Conservation (phyloP, 2,888 invertebrate genomes). For the Stictocephala bisonia region DNA sequence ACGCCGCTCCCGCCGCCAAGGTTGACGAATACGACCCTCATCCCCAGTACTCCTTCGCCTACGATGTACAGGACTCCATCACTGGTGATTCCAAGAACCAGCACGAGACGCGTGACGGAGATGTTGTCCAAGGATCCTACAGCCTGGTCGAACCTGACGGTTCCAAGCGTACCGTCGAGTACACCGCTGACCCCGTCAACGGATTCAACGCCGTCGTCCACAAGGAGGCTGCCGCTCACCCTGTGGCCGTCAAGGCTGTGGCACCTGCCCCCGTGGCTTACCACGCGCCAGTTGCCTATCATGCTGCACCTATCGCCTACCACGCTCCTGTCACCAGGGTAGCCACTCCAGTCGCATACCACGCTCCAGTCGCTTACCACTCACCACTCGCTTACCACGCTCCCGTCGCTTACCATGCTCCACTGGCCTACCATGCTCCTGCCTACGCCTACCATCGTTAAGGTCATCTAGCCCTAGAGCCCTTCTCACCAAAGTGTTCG, state of each 20-base stretch:
- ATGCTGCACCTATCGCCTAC: slow-evolving; percentile 59
- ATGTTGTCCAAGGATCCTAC: slow-evolving; percentile 58
- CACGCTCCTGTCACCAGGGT: slow-evolving; percentile 55
- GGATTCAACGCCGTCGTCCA: slow-evolving; percentile 58
- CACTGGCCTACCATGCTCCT: slow-evolving; percentile 50
- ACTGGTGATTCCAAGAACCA: slow-evolving; percentile 59
- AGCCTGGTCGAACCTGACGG: slow-evolving; percentile 57
- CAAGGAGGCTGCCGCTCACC: slow-evolving; percentile 49
- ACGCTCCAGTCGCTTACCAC: slow-evolving; percentile 52
- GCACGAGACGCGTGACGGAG: slow-evolving; percentile 57
- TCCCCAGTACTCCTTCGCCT: slow-evolving; percentile 58
- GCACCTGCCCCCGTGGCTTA: slow-evolving; percentile 64
- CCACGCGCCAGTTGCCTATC: slow-evolving; percentile 61
- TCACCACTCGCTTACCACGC: slow-evolving; percentile 61
- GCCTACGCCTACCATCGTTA: slow-evolving; percentile 8
- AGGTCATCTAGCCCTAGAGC: not conserved
- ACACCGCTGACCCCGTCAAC: slow-evolving; percentile 59
- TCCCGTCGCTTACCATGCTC: slow-evolving; percentile 60
- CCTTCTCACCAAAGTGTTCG: slow-evolving; percentile 28
- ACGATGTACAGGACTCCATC: slow-evolving; percentile 57
- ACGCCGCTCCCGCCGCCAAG: slow-evolving; percentile 62
- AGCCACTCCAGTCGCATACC: slow-evolving; percentile 51
- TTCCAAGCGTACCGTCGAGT: slow-evolving; percentile 56
- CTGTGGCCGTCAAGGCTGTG: slow-evolving; percentile 60
- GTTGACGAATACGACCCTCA: slow-evolving; percentile 59